These are phyloP conservation scores for Plectropomus leopardus DNA, from an alignment of 2,113 vertebrate species.

Conservation along the genomic window DNA sequence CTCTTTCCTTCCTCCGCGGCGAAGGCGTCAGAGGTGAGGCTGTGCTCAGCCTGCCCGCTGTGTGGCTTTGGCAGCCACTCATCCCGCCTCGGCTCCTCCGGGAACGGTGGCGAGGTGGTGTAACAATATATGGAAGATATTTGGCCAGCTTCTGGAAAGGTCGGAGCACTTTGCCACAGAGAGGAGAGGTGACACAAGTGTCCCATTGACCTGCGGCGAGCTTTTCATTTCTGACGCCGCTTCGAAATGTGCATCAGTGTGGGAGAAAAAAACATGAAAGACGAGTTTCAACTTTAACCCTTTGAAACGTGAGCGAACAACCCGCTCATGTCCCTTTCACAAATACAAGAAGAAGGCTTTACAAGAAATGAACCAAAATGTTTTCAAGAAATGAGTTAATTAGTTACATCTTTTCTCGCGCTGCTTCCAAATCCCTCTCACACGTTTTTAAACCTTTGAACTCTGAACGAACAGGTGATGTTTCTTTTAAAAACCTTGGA, in stretches of 20 bases:
- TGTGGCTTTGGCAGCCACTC: slow-evolving; percentile 37
- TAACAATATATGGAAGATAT: slow-evolving; percentile 73
- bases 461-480: no score
- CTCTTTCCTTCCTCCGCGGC: slow-evolving; percentile 59
- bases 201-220: slow-evolving; percentile 29
- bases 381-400: no score
- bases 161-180: slow-evolving; percentile 27
- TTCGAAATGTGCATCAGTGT: slow-evolving; percentile 11
- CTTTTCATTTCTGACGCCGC: neutral
- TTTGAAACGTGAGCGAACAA: no score
- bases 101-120: slow-evolving; percentile 30
- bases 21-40: slow-evolving; percentile 31
- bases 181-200: slow-evolving; percentile 26
- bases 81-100: slow-evolving; percentile 2
- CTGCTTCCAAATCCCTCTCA: no score
- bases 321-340: no score
- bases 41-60: neutral
- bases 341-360: no score
- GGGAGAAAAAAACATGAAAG: neutral
- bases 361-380: no score
- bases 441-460: no score
- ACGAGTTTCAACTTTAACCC: no score
- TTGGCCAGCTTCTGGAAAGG: slow-evolving; percentile 52
- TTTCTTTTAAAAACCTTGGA: no score
- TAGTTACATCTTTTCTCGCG: no score